A percentile compares a stretch with the other conserved stretches of the same genome.
Conservation (phyloP, 37 sponge, comb jelly and placozoan genomes). For the Mnemiopsis leidyi region DNA sequence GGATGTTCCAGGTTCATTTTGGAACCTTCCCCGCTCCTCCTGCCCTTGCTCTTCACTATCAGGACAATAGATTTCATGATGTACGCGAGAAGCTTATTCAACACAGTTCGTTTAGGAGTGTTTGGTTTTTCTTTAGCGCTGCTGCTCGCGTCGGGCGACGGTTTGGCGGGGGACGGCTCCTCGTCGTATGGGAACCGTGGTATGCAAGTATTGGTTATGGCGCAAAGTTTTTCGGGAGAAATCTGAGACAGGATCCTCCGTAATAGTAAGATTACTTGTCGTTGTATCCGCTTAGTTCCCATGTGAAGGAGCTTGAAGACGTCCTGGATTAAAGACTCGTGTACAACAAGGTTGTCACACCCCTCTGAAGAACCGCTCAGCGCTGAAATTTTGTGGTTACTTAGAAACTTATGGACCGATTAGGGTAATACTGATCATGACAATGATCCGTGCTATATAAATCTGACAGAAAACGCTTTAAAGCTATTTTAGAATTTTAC, state of each 20-base stretch:
- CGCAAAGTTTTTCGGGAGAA: constrained; percentile 81
- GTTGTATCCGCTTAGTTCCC: constrained; percentile 78
- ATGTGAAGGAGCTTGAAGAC: constrained; percentile 87
- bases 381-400: too few species aligned
- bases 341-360: constrained; percentile 77
- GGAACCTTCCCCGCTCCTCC: constrained; percentile 20
- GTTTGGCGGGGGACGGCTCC: background rate
- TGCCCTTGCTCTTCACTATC: constrained; percentile 62
- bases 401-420: too few species aligned
- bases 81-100: constrained; percentile 57
- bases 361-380: constrained; percentile 84
- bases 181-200: constrained; percentile 50
- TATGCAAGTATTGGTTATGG: constrained; percentile 68
- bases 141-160: background rate
- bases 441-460: too few species aligned
- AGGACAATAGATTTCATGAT: constrained; percentile 22
- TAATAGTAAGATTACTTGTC: constrained; percentile 82
- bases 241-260: constrained; percentile 77
- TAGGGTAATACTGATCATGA: too few species aligned
- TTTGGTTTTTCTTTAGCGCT: background rate
- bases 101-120: constrained; percentile 6
- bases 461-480: too few species aligned
- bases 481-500: background rate
- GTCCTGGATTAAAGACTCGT: constrained; percentile 77
- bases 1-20: constrained; percentile 19